phyloP scores from a whole-genome alignment of 1,140 invertebrate species.

The Brachionus calyciflorus region DNA sequence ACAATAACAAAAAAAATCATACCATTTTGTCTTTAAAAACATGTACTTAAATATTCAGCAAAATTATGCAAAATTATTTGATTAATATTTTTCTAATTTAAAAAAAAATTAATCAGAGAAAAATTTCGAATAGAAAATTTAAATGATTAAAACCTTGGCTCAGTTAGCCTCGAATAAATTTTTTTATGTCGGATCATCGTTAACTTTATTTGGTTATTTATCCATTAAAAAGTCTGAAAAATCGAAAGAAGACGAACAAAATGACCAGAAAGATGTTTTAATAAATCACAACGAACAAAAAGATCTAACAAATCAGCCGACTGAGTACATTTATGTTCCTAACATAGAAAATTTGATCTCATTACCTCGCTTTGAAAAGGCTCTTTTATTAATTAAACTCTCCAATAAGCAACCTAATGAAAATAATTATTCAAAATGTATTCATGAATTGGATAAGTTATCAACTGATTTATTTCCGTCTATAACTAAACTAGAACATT shows the following conservation, averaged over 20 bases:
- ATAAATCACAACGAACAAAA: background rate
- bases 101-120: too few relatives aligned
- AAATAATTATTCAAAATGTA: background rate
- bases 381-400: background rate
- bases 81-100: too few relatives aligned
- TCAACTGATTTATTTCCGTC: background rate
- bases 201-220: background rate
- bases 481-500: background rate
- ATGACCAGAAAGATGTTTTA: background rate
- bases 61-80: too few relatives aligned
- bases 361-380: conserved; percentile 26
- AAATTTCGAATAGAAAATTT: background rate
- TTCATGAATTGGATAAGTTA: conserved; percentile 22
- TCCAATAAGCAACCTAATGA: background rate
- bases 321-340: background rate
- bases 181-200: conserved; percentile 3
- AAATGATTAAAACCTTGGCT: conserved; percentile 6
- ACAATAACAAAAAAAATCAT: too few relatives aligned
- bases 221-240: background rate
- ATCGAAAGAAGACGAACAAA: background rate
- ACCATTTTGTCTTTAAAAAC: too few relatives aligned
- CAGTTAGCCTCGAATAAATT: background rate
- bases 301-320: background rate
- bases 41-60: too few relatives aligned
- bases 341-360: conserved; percentile 36